Base-by-base conservation (phyloP, 2,888 invertebrate genomes). In the Glaucopsyche alexis region DNA sequence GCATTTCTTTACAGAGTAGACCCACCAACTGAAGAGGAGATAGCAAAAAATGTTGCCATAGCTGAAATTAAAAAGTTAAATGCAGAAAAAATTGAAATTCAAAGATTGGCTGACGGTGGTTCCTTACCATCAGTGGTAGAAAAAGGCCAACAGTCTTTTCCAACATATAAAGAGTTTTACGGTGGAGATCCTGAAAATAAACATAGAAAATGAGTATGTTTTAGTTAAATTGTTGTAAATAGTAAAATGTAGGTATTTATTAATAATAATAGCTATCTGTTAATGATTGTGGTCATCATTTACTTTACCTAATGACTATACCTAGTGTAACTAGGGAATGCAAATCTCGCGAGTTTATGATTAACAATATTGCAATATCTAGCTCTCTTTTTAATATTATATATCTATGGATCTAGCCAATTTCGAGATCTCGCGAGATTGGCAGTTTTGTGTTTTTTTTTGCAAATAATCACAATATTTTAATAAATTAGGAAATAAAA, bases 31-130 rank as follows among this genome's bases (percentile, higher is more conserved):
- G 94, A 93, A 75, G 96, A 96, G 76, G 97, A 98, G 88, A 89
- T 97, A 9, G 88, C 94, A 11, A 92, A 89, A 79, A 98, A 97
- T 88, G 84, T 95, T 65, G 94, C 95, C 16, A 91, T 97, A 60
- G 96, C 96, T 85, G 87, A 95, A 79, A 85, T 94, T 85, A 97
- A 97, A 80, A 95, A 96, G 82, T 87, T 94, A 65, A 97, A 97
- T 91, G 97, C 97, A 1, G 94, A 94, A 4, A 94, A 94, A 83
- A 84, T 97, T 74, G 96, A 96, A 76, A 85, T 87, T 0, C 93
- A 94, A 79, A 94, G 94, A 78, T 87, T 94, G 7, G 87, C 88
- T 9, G 94, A 94, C 38, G 87, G 91, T 67, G 86, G 88, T 7
- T 81, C 87, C 2, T 74, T 91, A 7, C 90, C 90, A 14, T 74